Evolutionary conservation across 2,113 vertebrate genomes (phyloP).

Genomic region (Hippocampus mohnikei): DNA sequence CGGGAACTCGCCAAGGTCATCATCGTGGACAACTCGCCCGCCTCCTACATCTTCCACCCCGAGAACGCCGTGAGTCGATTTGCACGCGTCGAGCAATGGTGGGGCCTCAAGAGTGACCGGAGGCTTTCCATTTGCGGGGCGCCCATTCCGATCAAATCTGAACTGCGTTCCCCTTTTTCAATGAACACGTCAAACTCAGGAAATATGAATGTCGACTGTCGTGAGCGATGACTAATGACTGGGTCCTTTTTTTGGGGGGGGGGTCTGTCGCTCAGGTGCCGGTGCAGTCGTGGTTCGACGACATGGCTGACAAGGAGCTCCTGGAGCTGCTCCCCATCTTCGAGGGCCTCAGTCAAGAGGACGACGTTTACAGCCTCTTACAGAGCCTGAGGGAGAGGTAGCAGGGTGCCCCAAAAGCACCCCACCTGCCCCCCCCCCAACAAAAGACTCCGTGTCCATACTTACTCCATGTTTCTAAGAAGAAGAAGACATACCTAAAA

Average conservation of each 20-base stretch:
- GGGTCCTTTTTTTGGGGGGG: not conserved
- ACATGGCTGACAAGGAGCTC: conserved; percentile 95
- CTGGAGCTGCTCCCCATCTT: conserved; percentile 96
- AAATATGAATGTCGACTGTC: too few species aligned
- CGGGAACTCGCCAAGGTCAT: conserved; percentile 93
- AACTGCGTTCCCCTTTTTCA: too few species aligned
- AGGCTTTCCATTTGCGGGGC: too few species aligned
- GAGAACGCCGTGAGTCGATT: conserved; percentile 89
- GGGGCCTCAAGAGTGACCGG: not conserved
- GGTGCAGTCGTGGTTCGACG: conserved; percentile 98
- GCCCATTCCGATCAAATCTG: too few species aligned
- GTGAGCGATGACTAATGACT: too few species aligned
- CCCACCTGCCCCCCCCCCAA: not conserved
- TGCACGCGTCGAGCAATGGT: not conserved
- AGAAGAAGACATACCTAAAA: conserved; percentile 65
- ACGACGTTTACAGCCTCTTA: conserved; percentile 87
- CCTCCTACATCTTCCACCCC: conserved; percentile 97
- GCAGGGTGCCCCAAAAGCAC: conserved; percentile 52
- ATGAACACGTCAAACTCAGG: too few species aligned
- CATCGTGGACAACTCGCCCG: conserved; percentile 96
- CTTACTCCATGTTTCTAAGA: conserved; percentile 67
- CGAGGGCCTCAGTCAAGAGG: conserved; percentile 90
- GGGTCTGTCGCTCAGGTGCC: conserved; percentile 79
- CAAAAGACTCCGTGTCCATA: conserved; percentile 60
- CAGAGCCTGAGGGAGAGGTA: conserved; percentile 93